Conservation (phyloP, 1,140 invertebrate species). For the Whitmania pigra region DNA sequence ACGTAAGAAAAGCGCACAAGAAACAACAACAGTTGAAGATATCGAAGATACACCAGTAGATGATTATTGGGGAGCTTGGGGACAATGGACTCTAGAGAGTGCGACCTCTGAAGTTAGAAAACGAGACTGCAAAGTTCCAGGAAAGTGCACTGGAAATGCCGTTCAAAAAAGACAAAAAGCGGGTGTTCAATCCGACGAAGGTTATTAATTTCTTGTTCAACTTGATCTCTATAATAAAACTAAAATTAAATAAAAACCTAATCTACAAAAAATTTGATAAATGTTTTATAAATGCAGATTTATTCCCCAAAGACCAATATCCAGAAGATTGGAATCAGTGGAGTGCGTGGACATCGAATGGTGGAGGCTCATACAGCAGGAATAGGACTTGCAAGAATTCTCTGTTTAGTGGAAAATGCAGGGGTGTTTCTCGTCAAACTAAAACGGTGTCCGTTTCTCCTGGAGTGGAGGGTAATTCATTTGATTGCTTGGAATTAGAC, state of each 20-base stretch:
- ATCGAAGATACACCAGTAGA: neutral
- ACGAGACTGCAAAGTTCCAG: no score
- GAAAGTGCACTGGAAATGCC: neutral
- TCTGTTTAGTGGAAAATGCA: neutral
- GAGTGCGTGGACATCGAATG: neutral
- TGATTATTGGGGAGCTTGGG: no score
- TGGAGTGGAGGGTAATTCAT: no score
- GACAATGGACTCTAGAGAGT: no score
- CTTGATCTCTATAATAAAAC: no score
- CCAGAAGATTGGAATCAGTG: conserved; percentile 3
- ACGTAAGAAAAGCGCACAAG: neutral
- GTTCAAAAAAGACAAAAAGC: neutral
- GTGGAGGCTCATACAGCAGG: neutral
- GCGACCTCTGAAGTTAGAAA: no score
- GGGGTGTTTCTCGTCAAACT: neutral
- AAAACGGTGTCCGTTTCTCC: neutral
- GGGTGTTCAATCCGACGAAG: no score
- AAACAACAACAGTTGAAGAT: neutral
- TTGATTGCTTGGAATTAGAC: no score
- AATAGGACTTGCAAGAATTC: neutral
- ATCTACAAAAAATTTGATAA: no score
- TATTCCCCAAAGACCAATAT: neutral
- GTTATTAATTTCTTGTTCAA: no score
- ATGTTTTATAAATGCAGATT: no score
- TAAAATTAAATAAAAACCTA: no score